Conservation (phyloP, 2,888 invertebrate species). For the Epistrophe grossulariae region DNA sequence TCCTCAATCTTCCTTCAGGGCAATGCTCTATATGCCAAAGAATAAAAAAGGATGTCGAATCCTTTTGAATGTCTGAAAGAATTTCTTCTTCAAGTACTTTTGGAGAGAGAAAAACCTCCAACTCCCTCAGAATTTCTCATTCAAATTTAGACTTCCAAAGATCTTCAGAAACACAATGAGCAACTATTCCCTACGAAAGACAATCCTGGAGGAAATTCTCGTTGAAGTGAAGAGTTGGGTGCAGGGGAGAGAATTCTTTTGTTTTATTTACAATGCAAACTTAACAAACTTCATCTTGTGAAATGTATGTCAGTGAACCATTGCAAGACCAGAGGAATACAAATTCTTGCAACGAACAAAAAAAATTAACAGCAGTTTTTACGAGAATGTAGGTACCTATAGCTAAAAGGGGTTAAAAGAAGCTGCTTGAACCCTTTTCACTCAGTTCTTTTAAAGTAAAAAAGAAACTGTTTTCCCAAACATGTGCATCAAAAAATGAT, state of each 20-base stretch:
- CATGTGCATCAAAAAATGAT: constrained; percentile 59
- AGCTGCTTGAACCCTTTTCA: constrained; percentile 8
- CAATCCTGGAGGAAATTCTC: constrained; percentile 5
- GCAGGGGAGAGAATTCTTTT: constrained; percentile 44
- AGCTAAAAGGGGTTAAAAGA: constrained; percentile 5
- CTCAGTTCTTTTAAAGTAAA: background rate
- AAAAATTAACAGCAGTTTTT: constrained; percentile 55
- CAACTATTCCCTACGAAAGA: constrained; percentile 56
- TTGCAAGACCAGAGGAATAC: constrained; percentile 38
- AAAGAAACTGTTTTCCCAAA: constrained; percentile 7
- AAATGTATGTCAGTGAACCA: constrained; percentile 73
- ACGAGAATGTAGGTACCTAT: constrained; percentile 2
- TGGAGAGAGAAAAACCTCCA: background rate
- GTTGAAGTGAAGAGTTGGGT: background rate
- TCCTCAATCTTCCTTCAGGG: constrained; percentile 42
- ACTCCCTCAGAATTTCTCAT: constrained; percentile 57
- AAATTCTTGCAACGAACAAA: constrained; percentile 49
- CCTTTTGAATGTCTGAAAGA: constrained; percentile 58
- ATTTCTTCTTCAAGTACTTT: constrained; percentile 17
- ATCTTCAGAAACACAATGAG: constrained; percentile 63
- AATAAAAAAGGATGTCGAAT: constrained; percentile 61
- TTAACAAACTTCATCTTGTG: constrained; percentile 54
- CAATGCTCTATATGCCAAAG: constrained; percentile 47
- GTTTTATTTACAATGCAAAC: constrained; percentile 71
- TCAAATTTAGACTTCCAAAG: constrained; percentile 63